A percentile compares a stretch with the other conserved stretches of the same genome.
phyloP scores from a whole-genome alignment of 2,113 vertebrate genomes.

The Poeciliopsis prolifica region DNA sequence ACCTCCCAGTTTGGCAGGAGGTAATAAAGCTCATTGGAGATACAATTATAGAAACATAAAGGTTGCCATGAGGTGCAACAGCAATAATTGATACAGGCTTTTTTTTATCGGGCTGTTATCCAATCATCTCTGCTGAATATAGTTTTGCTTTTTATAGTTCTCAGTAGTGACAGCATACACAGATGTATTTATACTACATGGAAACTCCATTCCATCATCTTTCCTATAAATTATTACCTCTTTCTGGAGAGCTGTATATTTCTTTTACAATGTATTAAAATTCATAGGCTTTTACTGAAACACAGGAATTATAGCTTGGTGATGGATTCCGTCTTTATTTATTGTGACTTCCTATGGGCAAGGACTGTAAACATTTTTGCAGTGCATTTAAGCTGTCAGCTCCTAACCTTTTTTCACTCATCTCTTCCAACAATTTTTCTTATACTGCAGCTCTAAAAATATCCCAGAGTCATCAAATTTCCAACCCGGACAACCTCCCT shows the following conservation, averaged over 20 bases:
- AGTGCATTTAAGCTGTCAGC: slow-evolving; percentile 64
- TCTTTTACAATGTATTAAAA: slow-evolving; percentile 65
- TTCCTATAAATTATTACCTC: slow-evolving; percentile 72
- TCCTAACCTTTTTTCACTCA: slow-evolving; percentile 27
- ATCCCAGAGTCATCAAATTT: slow-evolving; percentile 64
- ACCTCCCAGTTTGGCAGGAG: neutral
- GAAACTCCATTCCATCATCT: slow-evolving; percentile 74
- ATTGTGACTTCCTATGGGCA: slow-evolving; percentile 64
- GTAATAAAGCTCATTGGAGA: slow-evolving; percentile 14
- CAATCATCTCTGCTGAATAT: slow-evolving; percentile 48
- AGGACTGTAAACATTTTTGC: slow-evolving; percentile 68
- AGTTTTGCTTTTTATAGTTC: slow-evolving; percentile 44
- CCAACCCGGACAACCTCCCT: slow-evolving; percentile 10
- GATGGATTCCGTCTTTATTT: slow-evolving; percentile 74
- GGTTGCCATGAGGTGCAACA: slow-evolving; percentile 16
- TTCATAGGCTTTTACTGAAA: slow-evolving; percentile 64
- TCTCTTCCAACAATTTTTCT: slow-evolving; percentile 51
- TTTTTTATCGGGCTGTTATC: slow-evolving; percentile 29
- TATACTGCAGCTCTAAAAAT: slow-evolving; percentile 75
- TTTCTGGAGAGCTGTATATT: slow-evolving; percentile 58
- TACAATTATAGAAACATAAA: slow-evolving; percentile 44
- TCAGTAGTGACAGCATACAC: slow-evolving; percentile 30
- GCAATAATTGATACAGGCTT: slow-evolving; percentile 36
- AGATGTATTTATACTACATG: slow-evolving; percentile 73
- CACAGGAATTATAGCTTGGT: slow-evolving; percentile 54